Evolutionary conservation across 2,113 vertebrate species (phyloP), one percentile per base, ranked within the genome.

Genomic region (Ibidorhyncha struthersii): DNA sequence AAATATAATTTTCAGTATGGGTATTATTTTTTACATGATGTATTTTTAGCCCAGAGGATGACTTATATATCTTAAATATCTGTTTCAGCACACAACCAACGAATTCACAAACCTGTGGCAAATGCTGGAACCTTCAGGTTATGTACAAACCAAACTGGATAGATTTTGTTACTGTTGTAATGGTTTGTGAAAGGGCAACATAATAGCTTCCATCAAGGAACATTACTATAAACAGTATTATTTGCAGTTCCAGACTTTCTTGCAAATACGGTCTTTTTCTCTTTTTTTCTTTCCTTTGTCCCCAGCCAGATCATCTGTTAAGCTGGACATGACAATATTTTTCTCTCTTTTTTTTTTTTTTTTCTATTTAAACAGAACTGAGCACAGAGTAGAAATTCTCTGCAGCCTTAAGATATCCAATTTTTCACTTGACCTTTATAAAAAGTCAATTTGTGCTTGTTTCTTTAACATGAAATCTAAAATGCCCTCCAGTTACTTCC

Each of bases 391-490:
- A 90, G 76, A 71, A 95, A 91, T 45, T 80, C 90, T 94, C 73
- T 52, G 73, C 77, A 85, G 89, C 94, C 73, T 93, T 71, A 78
- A 95, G 91, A 94, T 74, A 88, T 16, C 56, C 3, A 49, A 8
- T 93, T 90, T 95, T 96, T 93, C 93, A 92, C 80, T 95, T 97
- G 96, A 97, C 96, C 96, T 97, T 97, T 97, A 91, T 81, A 69
- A 92, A 97, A 95, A 96, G 95, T 95, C 97, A 97, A 93, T 96
- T 89, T 92, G 76, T 93, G 83, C 85, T 95, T 40, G 45, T 87
- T 96, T 96, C 86, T 88, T 95, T 83, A 82, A 72, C 34, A 5
- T 94, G 90, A 94, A 88, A 86, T 82, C 81, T 59, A 40, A 86
- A 95, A 91, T 85, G 87, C 82, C 92, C 81, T 78, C 36, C 63